Evolutionary conservation across 1,140 invertebrate species (phyloP).

Genomic region (Pectinophora gossypiella): DNA sequence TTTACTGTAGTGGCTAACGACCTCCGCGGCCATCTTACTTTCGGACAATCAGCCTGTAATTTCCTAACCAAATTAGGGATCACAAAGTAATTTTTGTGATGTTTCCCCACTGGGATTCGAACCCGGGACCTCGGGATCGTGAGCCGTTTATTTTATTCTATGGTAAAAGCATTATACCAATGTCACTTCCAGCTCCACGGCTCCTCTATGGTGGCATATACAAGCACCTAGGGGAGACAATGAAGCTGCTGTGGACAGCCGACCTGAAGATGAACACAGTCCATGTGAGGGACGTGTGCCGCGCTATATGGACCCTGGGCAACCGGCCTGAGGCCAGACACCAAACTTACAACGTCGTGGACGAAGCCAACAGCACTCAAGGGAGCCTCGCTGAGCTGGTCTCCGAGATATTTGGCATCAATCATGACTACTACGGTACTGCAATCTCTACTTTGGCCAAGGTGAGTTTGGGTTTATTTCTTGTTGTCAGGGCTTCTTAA

Average conservation of each 20-base stretch:
- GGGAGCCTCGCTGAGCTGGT: constrained; percentile 86
- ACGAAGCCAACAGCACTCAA: constrained; percentile 89
- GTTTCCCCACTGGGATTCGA: no score
- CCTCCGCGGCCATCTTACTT: no score
- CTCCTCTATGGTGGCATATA: constrained; percentile 92
- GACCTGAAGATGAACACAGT: constrained; percentile 91
- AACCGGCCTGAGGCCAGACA: constrained; percentile 50
- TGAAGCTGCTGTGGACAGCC: constrained; percentile 93
- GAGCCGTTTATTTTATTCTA: no score
- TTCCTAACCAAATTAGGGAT: no score
- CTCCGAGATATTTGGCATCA: constrained; percentile 89
- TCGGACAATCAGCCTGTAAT: no score
- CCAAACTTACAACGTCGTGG: constrained; percentile 89
- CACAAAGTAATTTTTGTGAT: no score
- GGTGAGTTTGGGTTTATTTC: no score
- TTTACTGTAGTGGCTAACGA: no score
- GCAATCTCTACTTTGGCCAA: constrained; percentile 86
- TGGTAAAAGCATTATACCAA: no score
- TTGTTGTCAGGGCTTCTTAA: no score
- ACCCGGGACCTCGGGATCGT: no score
- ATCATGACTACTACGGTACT: constrained; percentile 90
- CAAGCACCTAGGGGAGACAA: constrained; percentile 90
- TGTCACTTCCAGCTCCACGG: constrained; percentile 84
- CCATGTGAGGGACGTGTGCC: constrained; percentile 88
- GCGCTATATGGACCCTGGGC: constrained; percentile 82